Conservation (phyloP, 2,113 vertebrate genomes). For the Panthera uncia region DNA sequence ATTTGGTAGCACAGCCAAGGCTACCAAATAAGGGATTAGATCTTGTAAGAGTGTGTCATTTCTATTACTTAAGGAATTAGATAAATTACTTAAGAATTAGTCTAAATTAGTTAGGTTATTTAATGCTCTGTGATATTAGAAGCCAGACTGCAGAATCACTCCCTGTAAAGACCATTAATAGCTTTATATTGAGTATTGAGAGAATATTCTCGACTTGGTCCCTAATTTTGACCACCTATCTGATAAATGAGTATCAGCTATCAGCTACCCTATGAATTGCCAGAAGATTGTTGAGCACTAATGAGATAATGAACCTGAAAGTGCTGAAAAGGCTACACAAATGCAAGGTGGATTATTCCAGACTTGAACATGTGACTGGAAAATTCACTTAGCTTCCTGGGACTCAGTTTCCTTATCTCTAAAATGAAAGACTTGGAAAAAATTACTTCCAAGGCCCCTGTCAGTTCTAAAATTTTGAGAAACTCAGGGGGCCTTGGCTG, state of each 20-base stretch:
- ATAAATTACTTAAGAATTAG: too few relatives aligned
- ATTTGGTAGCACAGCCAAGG: not conserved
- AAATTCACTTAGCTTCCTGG: not conserved
- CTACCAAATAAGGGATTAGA: not conserved
- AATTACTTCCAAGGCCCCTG: not conserved
- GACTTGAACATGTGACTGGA: not conserved
- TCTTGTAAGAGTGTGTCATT: conserved; percentile 36
- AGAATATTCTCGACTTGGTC: not conserved
- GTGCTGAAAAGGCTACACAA: not conserved
- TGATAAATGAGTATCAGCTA: not conserved
- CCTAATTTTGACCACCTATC: not conserved
- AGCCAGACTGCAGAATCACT: not conserved
- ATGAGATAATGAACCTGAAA: not conserved
- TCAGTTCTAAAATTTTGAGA: conserved; percentile 27
- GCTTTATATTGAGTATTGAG: not conserved
- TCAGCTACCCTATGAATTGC: not conserved
- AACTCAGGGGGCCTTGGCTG: not conserved
- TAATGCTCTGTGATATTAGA: not conserved
- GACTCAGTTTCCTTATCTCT: conserved; percentile 23
- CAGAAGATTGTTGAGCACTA: not conserved
- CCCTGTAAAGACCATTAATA: not conserved
- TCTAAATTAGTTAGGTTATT: conserved; percentile 21
- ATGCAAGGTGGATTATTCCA: not conserved
- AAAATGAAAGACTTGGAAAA: conserved; percentile 10
- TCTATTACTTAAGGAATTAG: not conserved